Evolutionary conservation across 2,797 vertebrate genomes (phyloP).

Genomic region (Telmatherina bonti): DNA sequence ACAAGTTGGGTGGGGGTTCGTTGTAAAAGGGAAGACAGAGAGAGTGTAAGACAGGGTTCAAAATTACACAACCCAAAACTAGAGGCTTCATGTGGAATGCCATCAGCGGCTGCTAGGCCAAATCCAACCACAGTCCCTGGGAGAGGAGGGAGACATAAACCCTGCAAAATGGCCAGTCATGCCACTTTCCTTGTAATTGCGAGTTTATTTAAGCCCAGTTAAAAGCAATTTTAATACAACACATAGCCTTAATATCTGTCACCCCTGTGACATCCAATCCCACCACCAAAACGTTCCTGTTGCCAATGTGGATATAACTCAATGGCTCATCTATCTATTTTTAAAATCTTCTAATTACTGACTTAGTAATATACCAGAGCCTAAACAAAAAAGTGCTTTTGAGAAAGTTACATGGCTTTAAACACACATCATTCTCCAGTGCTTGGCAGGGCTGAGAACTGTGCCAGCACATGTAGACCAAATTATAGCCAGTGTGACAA

Average conservation of each 20-base stretch:
- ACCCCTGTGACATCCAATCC: constrained; percentile 50
- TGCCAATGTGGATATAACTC: constrained; percentile 31
- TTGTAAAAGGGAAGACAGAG: constrained; percentile 17
- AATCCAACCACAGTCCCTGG: constrained; percentile 47
- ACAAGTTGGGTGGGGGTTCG: not conserved
- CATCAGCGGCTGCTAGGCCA: constrained; percentile 46
- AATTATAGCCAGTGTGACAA: constrained; percentile 40
- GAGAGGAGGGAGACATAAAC: constrained; percentile 47
- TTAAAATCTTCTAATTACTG: constrained; percentile 12
- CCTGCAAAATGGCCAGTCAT: constrained; percentile 46
- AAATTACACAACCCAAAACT: constrained; percentile 52
- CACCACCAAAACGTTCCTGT: constrained; percentile 43
- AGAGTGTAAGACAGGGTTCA: constrained; percentile 40
- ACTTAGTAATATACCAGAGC: constrained; percentile 10
- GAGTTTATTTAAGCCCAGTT: constrained; percentile 50
- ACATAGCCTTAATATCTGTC: constrained; percentile 55
- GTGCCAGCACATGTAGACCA: constrained; percentile 48
- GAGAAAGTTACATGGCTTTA: constrained; percentile 56
- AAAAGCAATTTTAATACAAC: constrained; percentile 55
- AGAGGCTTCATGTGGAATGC: constrained; percentile 75
- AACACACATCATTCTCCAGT: constrained; percentile 38
- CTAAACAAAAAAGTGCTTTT: constrained; percentile 19
- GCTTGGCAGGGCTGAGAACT: constrained; percentile 41
- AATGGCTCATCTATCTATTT: constrained; percentile 35
- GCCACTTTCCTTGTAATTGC: constrained; percentile 53